These are phyloP conservation scores for Drosophila quadrilineata DNA, from an alignment of 1,140 invertebrate genomes.

Conservation along the genomic window DNA sequence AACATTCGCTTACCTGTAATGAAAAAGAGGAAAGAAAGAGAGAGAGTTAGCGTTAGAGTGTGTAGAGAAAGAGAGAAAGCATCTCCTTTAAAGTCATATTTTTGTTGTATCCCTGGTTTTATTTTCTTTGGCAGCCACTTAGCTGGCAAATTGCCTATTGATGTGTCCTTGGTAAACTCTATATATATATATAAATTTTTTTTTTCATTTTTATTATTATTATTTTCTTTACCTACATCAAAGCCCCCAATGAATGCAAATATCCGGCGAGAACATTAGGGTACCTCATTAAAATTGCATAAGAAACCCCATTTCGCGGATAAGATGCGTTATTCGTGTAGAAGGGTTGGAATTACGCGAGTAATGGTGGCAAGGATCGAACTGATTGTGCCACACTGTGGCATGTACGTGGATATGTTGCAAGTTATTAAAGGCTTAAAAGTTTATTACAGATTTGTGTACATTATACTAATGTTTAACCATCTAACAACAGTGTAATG, in stretches of 20 bases:
- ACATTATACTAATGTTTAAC: too few species aligned
- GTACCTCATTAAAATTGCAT: constrained; percentile 66
- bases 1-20: constrained; percentile 57
- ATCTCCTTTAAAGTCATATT: constrained; percentile 11
- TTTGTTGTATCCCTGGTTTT: constrained; percentile 2
- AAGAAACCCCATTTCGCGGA: constrained; percentile 19
- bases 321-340: neutral
- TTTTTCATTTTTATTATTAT: too few species aligned
- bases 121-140: constrained; percentile 21
- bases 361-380: constrained; percentile 13
- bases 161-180: constrained; percentile 19
- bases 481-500: too few species aligned
- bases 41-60: neutral
- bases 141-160: constrained; percentile 20
- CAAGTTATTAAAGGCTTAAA: too few species aligned
- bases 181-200: too few species aligned
- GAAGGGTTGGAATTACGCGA: neutral
- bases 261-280: constrained; percentile 35
- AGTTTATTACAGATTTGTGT: too few species aligned
- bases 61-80: neutral
- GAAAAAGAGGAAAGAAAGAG: constrained; percentile 20
- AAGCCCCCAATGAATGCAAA: constrained; percentile 45
- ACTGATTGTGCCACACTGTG: too few species aligned
- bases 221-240: constrained; percentile 65
- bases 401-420: too few species aligned